Conservation (phyloP, 64 coral and sea anemone species). For the Pachyseris speciosa region DNA sequence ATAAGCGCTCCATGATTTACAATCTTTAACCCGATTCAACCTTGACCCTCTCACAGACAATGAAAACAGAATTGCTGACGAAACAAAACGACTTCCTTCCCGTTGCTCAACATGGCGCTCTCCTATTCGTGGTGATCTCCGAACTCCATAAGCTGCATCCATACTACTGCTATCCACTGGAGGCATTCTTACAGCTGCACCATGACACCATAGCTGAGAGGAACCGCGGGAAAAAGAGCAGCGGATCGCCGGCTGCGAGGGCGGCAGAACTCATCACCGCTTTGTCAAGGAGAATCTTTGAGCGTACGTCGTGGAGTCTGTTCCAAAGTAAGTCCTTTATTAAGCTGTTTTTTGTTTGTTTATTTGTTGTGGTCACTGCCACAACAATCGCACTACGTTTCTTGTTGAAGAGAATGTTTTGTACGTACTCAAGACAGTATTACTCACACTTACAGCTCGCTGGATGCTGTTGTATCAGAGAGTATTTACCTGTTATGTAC, state of each 20-base stretch:
- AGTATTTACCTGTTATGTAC: not conserved
- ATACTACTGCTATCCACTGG: slow-evolving; percentile 73
- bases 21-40: not conserved
- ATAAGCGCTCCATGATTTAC: too few species aligned
- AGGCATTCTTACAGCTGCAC: slow-evolving; percentile 65
- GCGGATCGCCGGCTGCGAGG: slow-evolving; percentile 78
- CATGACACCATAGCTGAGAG: slow-evolving; percentile 74
- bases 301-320: slow-evolving; percentile 78
- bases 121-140: slow-evolving; percentile 73
- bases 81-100: slow-evolving; percentile 74
- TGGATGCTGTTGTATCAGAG: too few species aligned
- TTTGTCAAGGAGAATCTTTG: slow-evolving; percentile 67
- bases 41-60: slow-evolving; percentile 3
- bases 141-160: slow-evolving; percentile 62
- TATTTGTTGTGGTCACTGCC: not conserved
- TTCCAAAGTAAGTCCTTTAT: slow-evolving; percentile 15
- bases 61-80: slow-evolving; percentile 66
- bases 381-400: too few species aligned
- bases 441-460: too few species aligned
- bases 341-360: not conserved
- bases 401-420: too few species aligned
- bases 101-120: slow-evolving; percentile 85
- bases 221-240: slow-evolving; percentile 70
- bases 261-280: slow-evolving; percentile 84
- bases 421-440: too few species aligned